Conservation (phyloP, 2,888 invertebrate species). For the Hypena proboscidalis region DNA sequence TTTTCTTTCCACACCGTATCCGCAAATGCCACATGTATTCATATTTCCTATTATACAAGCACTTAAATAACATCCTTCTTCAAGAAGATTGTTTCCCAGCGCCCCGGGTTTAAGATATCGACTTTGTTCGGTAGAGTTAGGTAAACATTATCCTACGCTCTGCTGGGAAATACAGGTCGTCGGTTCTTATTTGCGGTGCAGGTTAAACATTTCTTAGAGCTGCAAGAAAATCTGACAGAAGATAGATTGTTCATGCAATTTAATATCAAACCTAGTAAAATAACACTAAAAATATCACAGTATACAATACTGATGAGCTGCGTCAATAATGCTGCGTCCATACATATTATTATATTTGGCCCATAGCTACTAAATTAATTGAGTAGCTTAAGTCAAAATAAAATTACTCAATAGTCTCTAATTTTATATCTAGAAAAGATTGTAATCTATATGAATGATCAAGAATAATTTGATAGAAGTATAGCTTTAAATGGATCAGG, state of each 20-base stretch:
- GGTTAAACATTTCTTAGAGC: slow-evolving; percentile 10
- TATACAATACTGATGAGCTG: too few relatives aligned
- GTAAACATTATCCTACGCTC: slow-evolving; percentile 40
- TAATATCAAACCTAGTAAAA: too few relatives aligned
- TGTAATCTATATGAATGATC: too few relatives aligned
- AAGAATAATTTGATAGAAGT: too few relatives aligned
- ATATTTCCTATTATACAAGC: slow-evolving; percentile 31
- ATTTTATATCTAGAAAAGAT: too few relatives aligned
- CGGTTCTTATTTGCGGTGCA: slow-evolving; percentile 29
- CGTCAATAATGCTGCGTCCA: too few relatives aligned
- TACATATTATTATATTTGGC: too few relatives aligned
- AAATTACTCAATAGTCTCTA: too few relatives aligned
- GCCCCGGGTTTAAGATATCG: slow-evolving; percentile 36
- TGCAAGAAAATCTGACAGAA: slow-evolving; percentile 13
- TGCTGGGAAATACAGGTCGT: slow-evolving; percentile 38
- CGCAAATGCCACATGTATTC: slow-evolving; percentile 18
- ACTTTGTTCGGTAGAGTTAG: slow-evolving; percentile 31
- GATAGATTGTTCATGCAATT: not conserved
- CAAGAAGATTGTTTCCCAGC: slow-evolving; percentile 35
- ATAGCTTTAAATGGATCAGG: too few relatives aligned
- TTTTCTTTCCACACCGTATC: not conserved
- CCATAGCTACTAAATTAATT: too few relatives aligned
- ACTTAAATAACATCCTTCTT: slow-evolving; percentile 30
- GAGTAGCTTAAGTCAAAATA: too few relatives aligned
- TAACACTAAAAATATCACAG: too few relatives aligned